Evolutionary conservation across 2,113 vertebrate genomes (phyloP), one percentile per base, ranked within the genome.

Genomic region (Pterocles orientalis): DNA sequence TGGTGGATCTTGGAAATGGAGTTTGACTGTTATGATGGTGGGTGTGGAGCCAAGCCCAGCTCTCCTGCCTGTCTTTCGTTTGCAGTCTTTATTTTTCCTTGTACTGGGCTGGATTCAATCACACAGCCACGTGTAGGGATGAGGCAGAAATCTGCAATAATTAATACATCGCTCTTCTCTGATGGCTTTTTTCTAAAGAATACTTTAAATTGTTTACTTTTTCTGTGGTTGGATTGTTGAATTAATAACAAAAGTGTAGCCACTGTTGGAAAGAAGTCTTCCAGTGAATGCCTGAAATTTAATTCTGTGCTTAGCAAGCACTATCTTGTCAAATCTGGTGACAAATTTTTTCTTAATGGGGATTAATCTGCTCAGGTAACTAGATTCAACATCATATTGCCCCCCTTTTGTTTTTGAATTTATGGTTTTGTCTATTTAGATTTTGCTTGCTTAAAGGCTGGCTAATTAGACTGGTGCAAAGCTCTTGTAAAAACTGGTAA

Each of bases 221-320:
- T 95, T 88, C 76, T 92, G 90, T 88, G 82, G 68, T 75, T 78
- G 56, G 26, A 45, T 81, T 81, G 64, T 88, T 92, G 64, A 92
- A 90, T 95, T 88, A 96, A 62, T 86, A 92, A 75, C 58, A 96
- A 95, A 86, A 95, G 81, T 60, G 43, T 64, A 86, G 69, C 68
- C 82, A 83, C 82, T 82, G 51, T 86, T 90, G 69, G 70, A 85
- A 90, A 90, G 36, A 88, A 54, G 23, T 80, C 47, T 86, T 92
- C 56, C 34, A 83, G 12, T 56, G 51, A 88, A 60, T 41, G 50
- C 31, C 48, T 31, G 54, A 82, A 61, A 61, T 57, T 78, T 89
- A 64, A 68, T 91, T 79, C 48, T 72, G 39, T 62, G 48, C 41
- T 87, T 84, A 79, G 56, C 60, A 92, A 75, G 51, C 14, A 82